Base-by-base conservation (phyloP, 1,140 invertebrate genomes). In the Bombus pyrosoma region DNA sequence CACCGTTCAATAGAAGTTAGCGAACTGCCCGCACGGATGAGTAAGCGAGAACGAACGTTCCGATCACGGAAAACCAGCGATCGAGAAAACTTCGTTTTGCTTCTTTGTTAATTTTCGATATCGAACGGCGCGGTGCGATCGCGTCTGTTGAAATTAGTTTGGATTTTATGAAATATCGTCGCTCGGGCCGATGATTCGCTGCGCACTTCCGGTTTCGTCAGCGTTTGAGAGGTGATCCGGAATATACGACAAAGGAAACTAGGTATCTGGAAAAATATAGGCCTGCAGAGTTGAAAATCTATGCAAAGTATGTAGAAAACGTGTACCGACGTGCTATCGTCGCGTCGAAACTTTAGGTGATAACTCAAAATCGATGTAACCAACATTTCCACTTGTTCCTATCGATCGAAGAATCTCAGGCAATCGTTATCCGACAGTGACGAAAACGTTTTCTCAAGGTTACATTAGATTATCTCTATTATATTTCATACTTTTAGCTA, bases 141-240 rank as follows among this genome's bases (percentile, higher is more conserved):
- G 47, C 47, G 18, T 53, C 1, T 25, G 41, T 15, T 15, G 18
- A 37, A 75, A 37, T 34, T 57, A 57, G 34, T 75, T 37, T 1
- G 32, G 32, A 12, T 53, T 76, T 76, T 59, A 39, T 59, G 37
- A 76, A 59, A 39, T 39, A 59, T 76, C 53, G 34, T 59, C 74
- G 53, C 22, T 3, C 32, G 0, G 32, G n/a, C n/a, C 43, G 37
- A 34, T 15, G 73, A 53, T 53, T 32, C 22, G n/a, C 32, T 6
- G 22, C 73, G 73, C n/a, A 13, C 47, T 75, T 53, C 4, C 43
- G 73, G 10, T 57, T 53, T 34, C n/a, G 28, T 25, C n/a, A 12
- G n/a, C 12, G 5, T n/a, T 37, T 18, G 1, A 37, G 2, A 9
- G 13, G 4, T 0, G 15, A 37, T 25, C 15, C n/a, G 28, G 12